Evolutionary conservation across 2,888 invertebrate genomes (phyloP).

Genomic region (Pterostichus niger): DNA sequence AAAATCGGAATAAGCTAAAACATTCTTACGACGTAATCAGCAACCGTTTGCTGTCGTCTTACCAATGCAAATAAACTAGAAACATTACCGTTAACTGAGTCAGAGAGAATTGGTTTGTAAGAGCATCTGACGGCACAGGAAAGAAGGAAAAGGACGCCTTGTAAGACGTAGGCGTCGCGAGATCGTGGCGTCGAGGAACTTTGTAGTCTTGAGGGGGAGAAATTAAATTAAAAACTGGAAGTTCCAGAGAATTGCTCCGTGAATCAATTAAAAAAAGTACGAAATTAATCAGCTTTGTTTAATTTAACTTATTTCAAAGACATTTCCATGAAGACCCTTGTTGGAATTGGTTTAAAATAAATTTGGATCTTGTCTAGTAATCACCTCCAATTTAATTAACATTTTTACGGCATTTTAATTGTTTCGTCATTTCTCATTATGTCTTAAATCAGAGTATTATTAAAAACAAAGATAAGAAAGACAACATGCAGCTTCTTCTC

Average conservation of each 20-base stretch:
- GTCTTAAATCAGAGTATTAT: no score
- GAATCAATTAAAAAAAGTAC: slow-evolving; percentile 56
- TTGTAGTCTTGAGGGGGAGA: neutral
- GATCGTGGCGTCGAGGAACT: neutral
- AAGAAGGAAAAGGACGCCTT: neutral
- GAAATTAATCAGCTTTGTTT: slow-evolving; percentile 56
- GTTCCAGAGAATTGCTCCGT: slow-evolving; percentile 36
- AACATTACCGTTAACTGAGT: neutral
- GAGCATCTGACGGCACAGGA: neutral
- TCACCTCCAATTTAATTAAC: slow-evolving; percentile 15
- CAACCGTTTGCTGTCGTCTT: no score
- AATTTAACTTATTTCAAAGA: slow-evolving; percentile 31
- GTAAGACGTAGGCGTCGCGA: neutral
- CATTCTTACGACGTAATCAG: no score
- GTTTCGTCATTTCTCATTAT: neutral
- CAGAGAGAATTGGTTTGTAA: slow-evolving; percentile 6
- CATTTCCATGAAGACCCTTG: slow-evolving; percentile 12
- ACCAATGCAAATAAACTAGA: slow-evolving; percentile 2
- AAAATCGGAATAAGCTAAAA: no score
- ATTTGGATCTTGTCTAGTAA: slow-evolving; percentile 20
- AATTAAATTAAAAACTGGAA: slow-evolving; percentile 49
- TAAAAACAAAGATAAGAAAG: no score
- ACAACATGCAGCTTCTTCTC: no score
- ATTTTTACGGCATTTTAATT: slow-evolving; percentile 9
- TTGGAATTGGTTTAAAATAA: slow-evolving; percentile 19